Percentiles rank a stretch among this genome's conserved stretches.
These are phyloP conservation scores for Tinea pellionella DNA, from an alignment of 2,888 invertebrate species.

Conservation along the genomic window DNA sequence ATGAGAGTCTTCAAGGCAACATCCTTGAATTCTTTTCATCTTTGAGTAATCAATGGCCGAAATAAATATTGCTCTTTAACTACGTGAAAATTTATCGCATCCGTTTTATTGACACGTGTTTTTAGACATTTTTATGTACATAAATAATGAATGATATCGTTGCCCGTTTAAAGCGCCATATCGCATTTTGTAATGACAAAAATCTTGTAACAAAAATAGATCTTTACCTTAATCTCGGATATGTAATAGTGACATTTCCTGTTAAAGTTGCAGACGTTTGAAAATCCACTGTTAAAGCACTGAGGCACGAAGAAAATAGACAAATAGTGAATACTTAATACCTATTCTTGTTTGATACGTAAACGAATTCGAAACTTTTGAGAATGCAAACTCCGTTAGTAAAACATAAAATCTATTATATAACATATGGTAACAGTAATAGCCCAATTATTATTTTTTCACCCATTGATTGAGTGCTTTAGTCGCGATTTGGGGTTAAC, in stretches of 20 bases:
- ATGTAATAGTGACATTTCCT: background rate
- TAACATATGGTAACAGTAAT: too few species aligned
- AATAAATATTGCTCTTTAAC: background rate
- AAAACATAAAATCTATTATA: too few species aligned
- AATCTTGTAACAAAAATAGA: too few species aligned
- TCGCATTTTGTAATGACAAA: too few species aligned
- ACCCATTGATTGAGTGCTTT: too few species aligned
- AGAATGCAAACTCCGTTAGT: too few species aligned
- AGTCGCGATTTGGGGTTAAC: too few species aligned
- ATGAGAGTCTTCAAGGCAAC: constrained; percentile 9
- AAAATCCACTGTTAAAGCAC: background rate
- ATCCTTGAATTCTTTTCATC: constrained; percentile 5
- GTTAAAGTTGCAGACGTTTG: background rate
- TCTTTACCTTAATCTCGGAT: too few species aligned
- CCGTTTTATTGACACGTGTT: background rate
- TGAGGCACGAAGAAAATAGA: background rate
- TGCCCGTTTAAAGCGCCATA: too few species aligned
- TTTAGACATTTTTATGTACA: background rate
- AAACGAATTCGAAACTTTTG: background rate
- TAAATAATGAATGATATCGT: too few species aligned
- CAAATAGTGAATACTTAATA: background rate
- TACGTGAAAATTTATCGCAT: background rate
- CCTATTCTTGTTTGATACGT: background rate
- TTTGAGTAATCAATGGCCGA: background rate
- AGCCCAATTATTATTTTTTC: too few species aligned